Evolutionary conservation across 2,113 vertebrate genomes (phyloP).

Genomic region (Chrysochloris asiatica): DNA sequence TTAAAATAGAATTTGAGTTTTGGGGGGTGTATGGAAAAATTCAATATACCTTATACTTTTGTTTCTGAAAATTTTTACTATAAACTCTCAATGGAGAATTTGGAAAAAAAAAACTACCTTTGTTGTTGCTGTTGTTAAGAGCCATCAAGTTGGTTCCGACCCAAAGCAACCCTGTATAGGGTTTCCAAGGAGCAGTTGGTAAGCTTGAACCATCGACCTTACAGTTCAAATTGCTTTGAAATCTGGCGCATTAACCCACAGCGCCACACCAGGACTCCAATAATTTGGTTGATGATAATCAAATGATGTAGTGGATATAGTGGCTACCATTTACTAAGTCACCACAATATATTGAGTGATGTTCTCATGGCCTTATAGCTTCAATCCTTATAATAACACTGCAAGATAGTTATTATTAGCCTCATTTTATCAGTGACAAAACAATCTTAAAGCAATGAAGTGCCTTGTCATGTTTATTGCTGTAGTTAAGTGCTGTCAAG

Average conservation of each 20-base stretch:
- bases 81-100: background rate
- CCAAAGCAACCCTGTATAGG: too few relatives aligned
- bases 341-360: background rate
- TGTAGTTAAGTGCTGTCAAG: too few relatives aligned
- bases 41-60: too few relatives aligned
- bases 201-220: too few relatives aligned
- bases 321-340: background rate
- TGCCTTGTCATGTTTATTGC: background rate
- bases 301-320: background rate
- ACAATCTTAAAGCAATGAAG: constrained; percentile 17
- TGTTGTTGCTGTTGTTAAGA: too few relatives aligned
- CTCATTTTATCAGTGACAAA: constrained; percentile 19
- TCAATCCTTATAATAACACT: constrained; percentile 6
- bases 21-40: too few relatives aligned
- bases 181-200: too few relatives aligned
- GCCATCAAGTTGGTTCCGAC: too few relatives aligned
- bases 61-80: background rate
- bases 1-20: too few relatives aligned
- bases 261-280: too few relatives aligned
- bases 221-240: too few relatives aligned
- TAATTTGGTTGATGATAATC: background rate
- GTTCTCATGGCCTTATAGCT: constrained; percentile 30
- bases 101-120: constrained; percentile 40
- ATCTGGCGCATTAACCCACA: too few relatives aligned
- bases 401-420: background rate